A percentile compares a stretch with the other conserved stretches of the same genome.
Conservation (phyloP, 1,140 invertebrate genomes). For the Coboldia fuscipes region DNA sequence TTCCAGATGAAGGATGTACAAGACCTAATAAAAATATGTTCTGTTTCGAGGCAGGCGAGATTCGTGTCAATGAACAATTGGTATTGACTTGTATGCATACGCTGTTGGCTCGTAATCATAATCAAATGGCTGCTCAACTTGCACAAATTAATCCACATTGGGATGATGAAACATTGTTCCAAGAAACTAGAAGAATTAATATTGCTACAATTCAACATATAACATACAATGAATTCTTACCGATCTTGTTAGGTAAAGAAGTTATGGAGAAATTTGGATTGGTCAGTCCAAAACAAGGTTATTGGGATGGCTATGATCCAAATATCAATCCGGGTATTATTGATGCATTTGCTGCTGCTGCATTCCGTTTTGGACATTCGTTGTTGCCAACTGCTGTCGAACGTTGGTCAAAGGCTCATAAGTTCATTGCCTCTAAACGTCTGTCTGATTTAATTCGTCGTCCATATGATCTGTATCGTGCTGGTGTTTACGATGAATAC, state of each 20-base stretch:
- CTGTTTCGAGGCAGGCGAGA: conserved; percentile 88
- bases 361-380: conserved; percentile 79
- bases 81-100: conserved; percentile 81
- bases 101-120: conserved; percentile 72
- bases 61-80: conserved; percentile 82
- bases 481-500: conserved; percentile 77
- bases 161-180: conserved; percentile 86
- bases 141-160: conserved; percentile 74
- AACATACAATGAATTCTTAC: conserved; percentile 86
- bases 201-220: conserved; percentile 84
- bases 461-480: conserved; percentile 76
- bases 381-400: conserved; percentile 70
- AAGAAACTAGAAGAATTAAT: conserved; percentile 73
- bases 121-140: conserved; percentile 55
- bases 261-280: conserved; percentile 82
- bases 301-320: conserved; percentile 75
- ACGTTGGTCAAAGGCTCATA: conserved; percentile 81
- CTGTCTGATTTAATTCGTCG: conserved; percentile 72
- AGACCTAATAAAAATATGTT: conserved; percentile 69
- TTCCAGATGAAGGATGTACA: conserved; percentile 84
- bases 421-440: conserved; percentile 78
- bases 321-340: conserved; percentile 69
- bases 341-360: conserved; percentile 69
- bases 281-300: conserved; percentile 61
- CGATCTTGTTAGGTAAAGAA: conserved; percentile 79